A percentile compares a stretch with the other conserved stretches of the same genome.
phyloP scores from a whole-genome alignment of 1,140 invertebrate species.

The Archivesica marissinica region DNA sequence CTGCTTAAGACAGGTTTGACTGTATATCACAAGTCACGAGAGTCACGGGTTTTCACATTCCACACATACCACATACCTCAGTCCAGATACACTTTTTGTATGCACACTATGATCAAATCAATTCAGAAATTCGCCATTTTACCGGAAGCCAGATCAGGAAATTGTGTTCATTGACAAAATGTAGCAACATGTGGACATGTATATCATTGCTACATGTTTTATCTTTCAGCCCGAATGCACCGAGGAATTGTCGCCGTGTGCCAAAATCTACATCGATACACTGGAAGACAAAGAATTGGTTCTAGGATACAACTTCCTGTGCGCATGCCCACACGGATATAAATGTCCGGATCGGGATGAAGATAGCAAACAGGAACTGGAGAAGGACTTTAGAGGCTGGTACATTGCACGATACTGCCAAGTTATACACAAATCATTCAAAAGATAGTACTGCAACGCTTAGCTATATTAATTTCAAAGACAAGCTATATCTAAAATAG shows the following conservation, averaged over 20 bases:
- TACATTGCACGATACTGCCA: conserved; percentile 49
- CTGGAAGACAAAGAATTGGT: conserved; percentile 6
- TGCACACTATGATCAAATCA: no score
- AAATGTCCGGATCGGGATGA: conserved; percentile 59
- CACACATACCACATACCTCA: no score
- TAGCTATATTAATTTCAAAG: no score
- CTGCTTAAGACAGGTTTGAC: no score
- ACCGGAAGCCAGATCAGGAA: no score
- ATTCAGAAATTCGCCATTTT: no score
- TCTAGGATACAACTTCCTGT: conserved; percentile 53
- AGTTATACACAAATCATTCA: conserved; percentile 19
- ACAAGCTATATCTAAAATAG: no score
- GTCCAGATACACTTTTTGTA: no score
- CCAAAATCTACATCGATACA: conserved; percentile 49
- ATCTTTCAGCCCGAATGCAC: conserved; percentile 39
- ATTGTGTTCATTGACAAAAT: no score
- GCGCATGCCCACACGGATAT: conserved; percentile 58
- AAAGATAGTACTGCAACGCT: conserved; percentile 24
- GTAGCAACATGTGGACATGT: no score
- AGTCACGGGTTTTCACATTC: no score
- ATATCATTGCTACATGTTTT: background rate
- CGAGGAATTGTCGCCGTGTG: conserved; percentile 32
- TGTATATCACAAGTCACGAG: no score
- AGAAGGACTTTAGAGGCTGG: conserved; percentile 39
- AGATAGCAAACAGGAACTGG: background rate